phyloP scores from a whole-genome alignment of 2,797 vertebrate genomes.

The Hippoglossus hippoglossus region DNA sequence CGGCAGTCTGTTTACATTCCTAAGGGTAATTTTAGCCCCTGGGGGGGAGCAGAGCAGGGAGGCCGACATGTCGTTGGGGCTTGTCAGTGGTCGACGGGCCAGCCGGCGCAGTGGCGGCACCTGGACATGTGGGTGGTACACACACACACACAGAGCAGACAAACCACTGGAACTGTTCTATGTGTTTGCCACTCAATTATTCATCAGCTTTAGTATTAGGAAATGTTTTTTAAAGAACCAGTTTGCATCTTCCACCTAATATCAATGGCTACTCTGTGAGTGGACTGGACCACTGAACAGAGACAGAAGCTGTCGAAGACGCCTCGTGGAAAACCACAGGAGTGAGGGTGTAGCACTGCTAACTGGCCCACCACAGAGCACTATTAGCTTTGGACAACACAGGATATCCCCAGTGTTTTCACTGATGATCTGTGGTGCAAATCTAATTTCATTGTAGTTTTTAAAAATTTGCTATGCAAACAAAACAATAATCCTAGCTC shows the following conservation, averaged over 20 bases:
- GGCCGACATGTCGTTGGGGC: conserved; percentile 73
- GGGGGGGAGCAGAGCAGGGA: conserved; percentile 63
- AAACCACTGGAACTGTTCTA: conserved; percentile 34
- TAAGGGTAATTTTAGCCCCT: conserved; percentile 84
- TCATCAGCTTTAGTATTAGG: conserved; percentile 21
- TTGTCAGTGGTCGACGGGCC: conserved; percentile 75
- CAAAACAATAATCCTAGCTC: conserved; percentile 79
- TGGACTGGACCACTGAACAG: conserved; percentile 7
- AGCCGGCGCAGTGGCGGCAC: conserved; percentile 71
- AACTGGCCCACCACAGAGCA: conserved; percentile 85
- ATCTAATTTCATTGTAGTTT: conserved; percentile 93
- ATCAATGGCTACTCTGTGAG: conserved; percentile 31
- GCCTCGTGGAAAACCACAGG: conserved; percentile 17
- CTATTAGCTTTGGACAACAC: conserved; percentile 78
- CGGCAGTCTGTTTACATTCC: conserved; percentile 87
- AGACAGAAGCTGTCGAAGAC: not conserved
- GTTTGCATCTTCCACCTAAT: not conserved
- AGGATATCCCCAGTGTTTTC: conserved; percentile 80
- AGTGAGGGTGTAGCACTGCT: conserved; percentile 18
- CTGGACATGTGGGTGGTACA: conserved; percentile 80
- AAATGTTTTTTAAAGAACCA: conserved; percentile 14
- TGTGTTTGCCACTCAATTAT: conserved; percentile 47
- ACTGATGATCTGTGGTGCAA: conserved; percentile 85
- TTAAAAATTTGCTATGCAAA: conserved; percentile 91
- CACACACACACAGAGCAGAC: conserved; percentile 21